These are phyloP conservation scores for Origma solitaria DNA, from an alignment of 2,113 vertebrate genomes.

Conservation along the genomic window DNA sequence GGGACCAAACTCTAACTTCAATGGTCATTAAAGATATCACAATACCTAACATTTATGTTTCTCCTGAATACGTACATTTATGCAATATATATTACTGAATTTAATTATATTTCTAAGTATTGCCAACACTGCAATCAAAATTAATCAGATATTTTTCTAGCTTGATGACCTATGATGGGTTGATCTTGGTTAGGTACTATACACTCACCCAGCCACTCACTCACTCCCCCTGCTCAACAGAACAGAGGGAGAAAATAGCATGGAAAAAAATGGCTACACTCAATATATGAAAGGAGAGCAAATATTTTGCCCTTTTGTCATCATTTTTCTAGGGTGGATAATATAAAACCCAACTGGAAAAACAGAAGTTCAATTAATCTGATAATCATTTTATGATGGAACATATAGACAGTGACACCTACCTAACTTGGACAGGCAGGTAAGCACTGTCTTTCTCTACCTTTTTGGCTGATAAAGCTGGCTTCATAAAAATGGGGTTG, in stretches of 20 bases:
- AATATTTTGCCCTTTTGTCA: background rate
- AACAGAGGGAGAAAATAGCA: background rate
- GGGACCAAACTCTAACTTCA: background rate
- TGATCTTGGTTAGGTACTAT: background rate
- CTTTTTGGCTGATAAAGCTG: background rate
- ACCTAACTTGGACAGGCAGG: background rate
- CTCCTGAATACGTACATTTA: background rate
- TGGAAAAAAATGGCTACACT: background rate
- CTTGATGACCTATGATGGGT: background rate
- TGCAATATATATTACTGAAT: background rate
- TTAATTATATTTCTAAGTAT: background rate
- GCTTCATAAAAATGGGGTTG: background rate
- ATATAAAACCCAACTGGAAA: background rate
- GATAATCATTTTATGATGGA: background rate
- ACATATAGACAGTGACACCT: background rate
- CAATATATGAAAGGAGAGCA: background rate
- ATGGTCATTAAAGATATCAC: background rate
- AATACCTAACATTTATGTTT: background rate
- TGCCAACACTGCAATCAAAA: background rate
- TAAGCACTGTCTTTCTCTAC: background rate
- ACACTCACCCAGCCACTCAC: background rate
- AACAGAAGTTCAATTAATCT: background rate
- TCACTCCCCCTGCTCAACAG: background rate
- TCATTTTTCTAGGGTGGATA: background rate
- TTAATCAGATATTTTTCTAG: background rate